Evolutionary conservation across 2,113 vertebrate genomes (phyloP), one percentile per base, ranked within the genome.

Genomic region (Hippocampus guttulatus): DNA sequence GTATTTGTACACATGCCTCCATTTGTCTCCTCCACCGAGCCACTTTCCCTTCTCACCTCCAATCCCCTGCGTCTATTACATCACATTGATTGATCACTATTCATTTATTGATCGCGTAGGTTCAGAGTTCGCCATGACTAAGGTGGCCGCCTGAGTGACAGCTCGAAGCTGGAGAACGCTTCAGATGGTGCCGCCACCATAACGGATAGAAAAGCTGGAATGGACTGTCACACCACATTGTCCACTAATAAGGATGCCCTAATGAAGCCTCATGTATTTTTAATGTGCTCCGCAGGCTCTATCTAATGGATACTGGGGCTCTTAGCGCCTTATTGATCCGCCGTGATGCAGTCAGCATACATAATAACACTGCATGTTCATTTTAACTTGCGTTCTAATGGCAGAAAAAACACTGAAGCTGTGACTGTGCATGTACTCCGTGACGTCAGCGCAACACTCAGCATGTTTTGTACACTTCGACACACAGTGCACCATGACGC

Each of bases 201-300:
- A 55, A 55, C 49, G 54, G 68, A 79, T 71, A 70, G 69, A 79
- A 81, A 75, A 62, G 52, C 65, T 43, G 72, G 65, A 67, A 73
- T 69, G 64, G 74, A 63, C 23, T 68, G 71, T 76, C 65, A 77
- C 80, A 76, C 84, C 85, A 7, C 78, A 51, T 66, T 25, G 77
- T 81, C 64, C 76, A 65, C 71, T 73, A 69, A 70, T 55, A 49
- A 55, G 73, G 67, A 75, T 33, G 64, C 67, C 77, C 66, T 80
- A 80, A 85, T 85, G 82, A 87, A 70, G 73, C 77, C 75, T 87
- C 73, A 87, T 91, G 90, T 85, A 90, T 91, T 83, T 87, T 90
- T 90, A 83, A 91, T 91, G 87, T 57, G 61, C 68, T 81, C 51
- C 15, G 54, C 67, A 52, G 1, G 58, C 64, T 75, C 64, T 62